Evolutionary conservation across 2,888 invertebrate species (phyloP), one percentile per base, ranked within the genome.

Genomic region (Stenolophus ochropezus): DNA sequence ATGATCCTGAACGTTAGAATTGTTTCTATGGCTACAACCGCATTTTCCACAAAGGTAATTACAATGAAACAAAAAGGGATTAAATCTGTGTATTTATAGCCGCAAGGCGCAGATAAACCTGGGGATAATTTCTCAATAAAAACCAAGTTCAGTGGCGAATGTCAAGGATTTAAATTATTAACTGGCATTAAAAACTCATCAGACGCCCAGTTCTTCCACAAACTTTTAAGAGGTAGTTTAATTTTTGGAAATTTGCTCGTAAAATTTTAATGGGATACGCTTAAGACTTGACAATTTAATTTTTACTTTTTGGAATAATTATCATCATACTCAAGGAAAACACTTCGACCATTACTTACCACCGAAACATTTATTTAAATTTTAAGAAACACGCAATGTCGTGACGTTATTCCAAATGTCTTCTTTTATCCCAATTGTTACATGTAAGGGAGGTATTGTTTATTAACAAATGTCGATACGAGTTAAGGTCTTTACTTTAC

Each of bases 161-260:
- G 78, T 78, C 78, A 78, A 20, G 65, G 42, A 47, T 65, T 61
- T 78, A 78, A 78, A 78, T 49, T 78, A 78, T 78, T 47, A 65
- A 23, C 23, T 2, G 18, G 25, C 78, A 78, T 78, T 78, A 78
- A 78, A 78, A 78, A 49, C 49, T 78, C 78, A 65, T 78, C 78
- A 78, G 65, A 73, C 42, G 33, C 27, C 21, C 42, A 27, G 33
- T 42, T 53, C 27, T 75, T 53, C 56, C 6, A 20, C 11, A 14
- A 56, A 56, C 18, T 51, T 75, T 75, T 53, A 75, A 75, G 75
- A 16, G 73, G 47, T 47, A 14, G 20, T 25, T 76, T 76, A 53
- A 76, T 76, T 76, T 76, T 76, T 20, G 76, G 76, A 76, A 76
- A 76, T 33, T 58, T 49, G 73, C 53, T 76, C 76, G n/a, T 76